Evolutionary conservation across 2,113 vertebrate species (phyloP).

Genomic region (Sapayoa aenigma): DNA sequence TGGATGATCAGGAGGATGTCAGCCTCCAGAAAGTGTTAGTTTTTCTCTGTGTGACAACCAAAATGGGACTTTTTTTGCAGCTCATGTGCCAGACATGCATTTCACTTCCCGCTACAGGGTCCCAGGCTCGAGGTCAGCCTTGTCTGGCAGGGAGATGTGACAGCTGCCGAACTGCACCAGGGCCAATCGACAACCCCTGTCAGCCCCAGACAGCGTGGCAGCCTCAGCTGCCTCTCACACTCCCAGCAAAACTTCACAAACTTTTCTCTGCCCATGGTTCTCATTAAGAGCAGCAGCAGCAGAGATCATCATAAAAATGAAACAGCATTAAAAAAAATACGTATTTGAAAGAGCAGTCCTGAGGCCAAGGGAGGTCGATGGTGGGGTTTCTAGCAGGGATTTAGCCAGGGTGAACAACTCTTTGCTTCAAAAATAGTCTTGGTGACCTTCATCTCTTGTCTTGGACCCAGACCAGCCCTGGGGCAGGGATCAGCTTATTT

Average conservation of each 20-base stretch:
- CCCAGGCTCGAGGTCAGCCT: slow-evolving; percentile 8
- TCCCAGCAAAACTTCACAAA: neutral
- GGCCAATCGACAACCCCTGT: neutral
- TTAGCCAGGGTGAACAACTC: neutral
- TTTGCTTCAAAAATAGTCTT: neutral
- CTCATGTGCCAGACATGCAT: neutral
- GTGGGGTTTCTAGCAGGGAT: rapidly evolving
- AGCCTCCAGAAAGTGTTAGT: neutral
- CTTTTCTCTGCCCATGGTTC: neutral
- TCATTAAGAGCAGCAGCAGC: neutral
- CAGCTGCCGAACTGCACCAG: neutral
- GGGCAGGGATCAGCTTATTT: neutral
- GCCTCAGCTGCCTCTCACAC: neutral
- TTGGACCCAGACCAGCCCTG: rapidly evolving
- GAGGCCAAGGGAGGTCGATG: neutral
- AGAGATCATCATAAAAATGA: neutral
- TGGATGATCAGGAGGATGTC: neutral
- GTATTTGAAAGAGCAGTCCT: neutral
- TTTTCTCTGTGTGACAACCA: neutral
- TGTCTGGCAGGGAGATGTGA: neutral
- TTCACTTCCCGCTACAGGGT: neutral
- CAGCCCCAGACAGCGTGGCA: rapidly evolving
- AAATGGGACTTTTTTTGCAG: neutral
- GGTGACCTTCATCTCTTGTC: neutral
- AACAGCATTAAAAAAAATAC: neutral